Evolutionary conservation across 2,888 invertebrate genomes (phyloP).

Genomic region (Brassicogethes aeneus): DNA sequence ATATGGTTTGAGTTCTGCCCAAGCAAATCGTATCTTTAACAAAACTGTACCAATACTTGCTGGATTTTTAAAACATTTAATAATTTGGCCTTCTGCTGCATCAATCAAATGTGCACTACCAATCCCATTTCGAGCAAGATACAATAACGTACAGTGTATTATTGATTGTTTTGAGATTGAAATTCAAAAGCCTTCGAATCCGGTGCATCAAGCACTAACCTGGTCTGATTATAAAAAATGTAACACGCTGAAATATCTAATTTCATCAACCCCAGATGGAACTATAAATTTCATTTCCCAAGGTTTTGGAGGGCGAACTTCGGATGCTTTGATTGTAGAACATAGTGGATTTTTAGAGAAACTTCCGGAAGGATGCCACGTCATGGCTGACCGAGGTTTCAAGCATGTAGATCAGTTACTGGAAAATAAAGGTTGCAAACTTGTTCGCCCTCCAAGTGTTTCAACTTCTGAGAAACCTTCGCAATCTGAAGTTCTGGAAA

Average conservation of each 20-base stretch:
- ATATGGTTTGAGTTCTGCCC: too few relatives aligned
- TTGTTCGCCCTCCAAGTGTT: conserved; percentile 21
- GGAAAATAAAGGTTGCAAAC: conserved; percentile 7
- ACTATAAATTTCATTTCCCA: conserved; percentile 20
- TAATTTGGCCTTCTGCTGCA: too few relatives aligned
- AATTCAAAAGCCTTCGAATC: too few relatives aligned
- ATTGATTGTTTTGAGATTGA: too few relatives aligned
- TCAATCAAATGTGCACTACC: too few relatives aligned
- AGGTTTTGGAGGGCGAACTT: conserved; percentile 17
- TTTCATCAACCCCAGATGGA: conserved; percentile 21
- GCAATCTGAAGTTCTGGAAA: conserved; percentile 18
- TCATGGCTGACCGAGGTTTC: conserved; percentile 22
- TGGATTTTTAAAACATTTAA: too few relatives aligned
- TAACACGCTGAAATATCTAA: conserved; percentile 26
- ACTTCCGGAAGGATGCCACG: conserved; percentile 9
- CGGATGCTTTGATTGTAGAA: conserved; percentile 18
- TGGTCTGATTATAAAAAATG: conserved; percentile 23
- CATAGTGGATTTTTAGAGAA: conserved; percentile 17
- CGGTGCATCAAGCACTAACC: too few relatives aligned
- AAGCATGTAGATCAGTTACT: conserved; percentile 17
- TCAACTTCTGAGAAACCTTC: conserved; percentile 9
- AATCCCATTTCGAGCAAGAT: too few relatives aligned
- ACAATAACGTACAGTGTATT: too few relatives aligned
- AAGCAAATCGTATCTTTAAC: too few relatives aligned
- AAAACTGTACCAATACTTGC: too few relatives aligned